Percentiles rank a stretch among this genome's conserved stretches.
phyloP scores from a whole-genome alignment of 2,888 invertebrate species.

The Aporophyla nigra region DNA sequence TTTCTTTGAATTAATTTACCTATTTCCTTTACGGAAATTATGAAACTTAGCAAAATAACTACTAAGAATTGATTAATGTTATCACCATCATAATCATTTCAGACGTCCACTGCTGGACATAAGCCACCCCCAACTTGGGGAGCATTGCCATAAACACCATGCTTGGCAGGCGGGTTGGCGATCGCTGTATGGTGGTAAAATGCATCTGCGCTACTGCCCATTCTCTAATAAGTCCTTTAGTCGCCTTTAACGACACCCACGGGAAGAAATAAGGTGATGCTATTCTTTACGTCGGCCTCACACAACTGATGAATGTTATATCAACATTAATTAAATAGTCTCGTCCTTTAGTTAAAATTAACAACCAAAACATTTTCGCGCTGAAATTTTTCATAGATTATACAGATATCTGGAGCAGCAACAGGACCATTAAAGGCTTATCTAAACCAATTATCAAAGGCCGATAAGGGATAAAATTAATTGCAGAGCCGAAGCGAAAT shows the following conservation, averaged over 20 bases:
- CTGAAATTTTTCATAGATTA: constrained; percentile 51
- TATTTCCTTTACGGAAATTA: neutral
- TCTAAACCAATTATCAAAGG: constrained; percentile 67
- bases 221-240: too few relatives aligned
- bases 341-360: constrained; percentile 12
- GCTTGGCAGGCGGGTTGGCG: too few relatives aligned
- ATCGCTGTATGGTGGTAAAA: too few relatives aligned
- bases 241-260: too few relatives aligned
- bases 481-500: constrained; percentile 55
- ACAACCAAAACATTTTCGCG: constrained; percentile 25
- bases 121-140: too few relatives aligned
- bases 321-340: constrained; percentile 16
- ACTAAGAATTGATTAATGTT: constrained; percentile 17
- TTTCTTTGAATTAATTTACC: neutral
- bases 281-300: too few relatives aligned
- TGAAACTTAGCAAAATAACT: neutral
- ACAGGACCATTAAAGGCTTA: constrained; percentile 60
- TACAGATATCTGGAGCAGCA: constrained; percentile 54
- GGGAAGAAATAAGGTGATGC: too few relatives aligned
- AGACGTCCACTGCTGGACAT: too few relatives aligned
- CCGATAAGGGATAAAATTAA: constrained; percentile 68
- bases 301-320: constrained; percentile 9
- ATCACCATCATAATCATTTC: too few relatives aligned
- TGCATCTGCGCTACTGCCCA: too few relatives aligned
- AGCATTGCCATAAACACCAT: too few relatives aligned